phyloP scores from a whole-genome alignment of 2,797 vertebrate species.

The Sebastes aleutianus region DNA sequence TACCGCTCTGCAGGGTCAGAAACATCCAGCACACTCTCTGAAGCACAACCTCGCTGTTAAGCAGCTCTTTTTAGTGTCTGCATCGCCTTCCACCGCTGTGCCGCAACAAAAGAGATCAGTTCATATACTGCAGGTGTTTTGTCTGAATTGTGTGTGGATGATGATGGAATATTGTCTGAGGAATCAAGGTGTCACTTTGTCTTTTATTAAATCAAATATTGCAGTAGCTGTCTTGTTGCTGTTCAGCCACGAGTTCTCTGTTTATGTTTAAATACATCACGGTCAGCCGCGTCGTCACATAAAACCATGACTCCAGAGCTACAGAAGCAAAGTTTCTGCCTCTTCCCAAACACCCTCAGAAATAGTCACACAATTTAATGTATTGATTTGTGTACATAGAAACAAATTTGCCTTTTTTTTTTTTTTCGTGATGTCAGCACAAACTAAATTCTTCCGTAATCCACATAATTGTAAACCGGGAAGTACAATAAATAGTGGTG shows the following conservation, averaged over 20 bases:
- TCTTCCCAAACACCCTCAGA: background rate
- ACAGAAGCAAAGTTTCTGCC: conserved; percentile 2
- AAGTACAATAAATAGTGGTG: too few relatives aligned
- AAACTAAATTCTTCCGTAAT: too few relatives aligned
- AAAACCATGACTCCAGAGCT: background rate
- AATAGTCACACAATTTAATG: too few relatives aligned
- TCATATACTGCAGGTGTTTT: background rate
- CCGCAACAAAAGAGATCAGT: conserved; percentile 6
- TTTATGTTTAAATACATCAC: background rate
- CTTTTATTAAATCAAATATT: conserved; percentile 7
- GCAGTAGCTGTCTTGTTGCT: background rate
- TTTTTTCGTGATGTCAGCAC: too few relatives aligned
- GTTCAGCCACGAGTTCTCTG: background rate
- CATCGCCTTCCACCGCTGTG: background rate
- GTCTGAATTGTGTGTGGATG: background rate
- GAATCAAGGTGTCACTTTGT: background rate
- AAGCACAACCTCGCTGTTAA: conserved; percentile 44
- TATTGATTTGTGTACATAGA: too few relatives aligned
- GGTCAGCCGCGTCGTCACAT: background rate
- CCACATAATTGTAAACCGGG: too few relatives aligned
- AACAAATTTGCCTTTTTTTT: too few relatives aligned
- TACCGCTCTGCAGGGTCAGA: conserved; percentile 60
- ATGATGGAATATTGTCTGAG: background rate
- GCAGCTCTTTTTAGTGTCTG: conserved; percentile 20
- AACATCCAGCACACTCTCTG: conserved; percentile 31